These are phyloP conservation scores for Drosophila arawakana DNA, from an alignment of 1,140 invertebrate species.

Conservation along the genomic window DNA sequence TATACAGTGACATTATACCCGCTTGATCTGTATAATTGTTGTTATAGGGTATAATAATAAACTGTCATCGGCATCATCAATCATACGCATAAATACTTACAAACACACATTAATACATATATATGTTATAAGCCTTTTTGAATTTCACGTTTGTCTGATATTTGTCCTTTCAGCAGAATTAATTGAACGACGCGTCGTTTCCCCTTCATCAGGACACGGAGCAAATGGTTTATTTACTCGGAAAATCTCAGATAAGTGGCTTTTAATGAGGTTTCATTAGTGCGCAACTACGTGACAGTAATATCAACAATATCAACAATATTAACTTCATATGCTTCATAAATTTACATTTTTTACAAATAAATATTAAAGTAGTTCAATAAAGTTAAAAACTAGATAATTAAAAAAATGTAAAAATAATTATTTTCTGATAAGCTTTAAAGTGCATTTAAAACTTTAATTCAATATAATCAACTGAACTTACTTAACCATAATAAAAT, in stretches of 20 bases:
- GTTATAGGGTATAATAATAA: background rate
- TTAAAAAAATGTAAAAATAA: too few species aligned
- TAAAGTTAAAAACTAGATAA: too few species aligned
- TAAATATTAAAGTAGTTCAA: too few species aligned
- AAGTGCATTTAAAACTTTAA: too few species aligned
- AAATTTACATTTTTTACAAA: too few species aligned
- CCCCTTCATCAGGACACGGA: background rate
- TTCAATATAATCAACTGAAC: too few species aligned
- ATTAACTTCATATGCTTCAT: background rate
- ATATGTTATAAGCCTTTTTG: conserved; percentile 2
- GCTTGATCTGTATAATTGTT: background rate
- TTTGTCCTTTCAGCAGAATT: conserved; percentile 7
- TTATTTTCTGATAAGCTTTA: too few species aligned
- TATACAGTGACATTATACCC: background rate
- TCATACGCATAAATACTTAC: conserved; percentile 6
- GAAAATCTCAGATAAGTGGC: conserved; percentile 20
- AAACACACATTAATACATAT: conserved; percentile 4
- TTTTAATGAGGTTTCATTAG: conserved; percentile 20
- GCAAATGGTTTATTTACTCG: conserved; percentile 10
- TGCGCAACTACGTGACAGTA: conserved; percentile 2
- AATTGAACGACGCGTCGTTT: conserved; percentile 1
- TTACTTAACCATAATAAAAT: too few species aligned
- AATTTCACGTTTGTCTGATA: conserved; percentile 3
- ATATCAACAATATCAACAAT: conserved; percentile 7
- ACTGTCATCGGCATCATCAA: conserved; percentile 9